Conservation (phyloP, 2,797 vertebrate genomes). For the Sphenopsis melanotis region DNA sequence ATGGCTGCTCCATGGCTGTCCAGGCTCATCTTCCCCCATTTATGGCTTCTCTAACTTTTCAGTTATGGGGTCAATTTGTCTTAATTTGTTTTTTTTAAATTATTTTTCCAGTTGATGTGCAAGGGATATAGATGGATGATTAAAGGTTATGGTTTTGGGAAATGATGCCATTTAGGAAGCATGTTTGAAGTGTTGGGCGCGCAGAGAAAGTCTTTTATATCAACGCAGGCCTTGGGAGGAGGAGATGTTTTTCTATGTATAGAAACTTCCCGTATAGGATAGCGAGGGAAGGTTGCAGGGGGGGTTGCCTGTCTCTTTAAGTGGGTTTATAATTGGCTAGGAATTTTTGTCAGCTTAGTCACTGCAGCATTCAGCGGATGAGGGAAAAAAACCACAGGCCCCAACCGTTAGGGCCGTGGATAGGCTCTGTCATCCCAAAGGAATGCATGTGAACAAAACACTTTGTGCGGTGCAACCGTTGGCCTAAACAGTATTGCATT, state of each 20-base stretch:
- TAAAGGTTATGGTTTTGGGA: constrained; percentile 19
- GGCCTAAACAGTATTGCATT: constrained; percentile 76
- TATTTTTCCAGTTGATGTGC: neutral
- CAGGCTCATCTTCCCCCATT: neutral
- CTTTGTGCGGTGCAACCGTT: constrained; percentile 71
- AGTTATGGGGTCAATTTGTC: neutral
- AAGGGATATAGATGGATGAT: neutral
- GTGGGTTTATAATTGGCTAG: constrained; percentile 80
- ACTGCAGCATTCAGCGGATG: constrained; percentile 79
- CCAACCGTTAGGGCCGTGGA: constrained; percentile 72
- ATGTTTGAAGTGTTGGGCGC: neutral
- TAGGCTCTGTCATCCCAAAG: constrained; percentile 80
- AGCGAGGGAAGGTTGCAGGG: constrained; percentile 43
- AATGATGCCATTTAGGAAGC: constrained; percentile 53
- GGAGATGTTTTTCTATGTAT: constrained; percentile 63
- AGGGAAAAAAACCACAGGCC: constrained; percentile 76
- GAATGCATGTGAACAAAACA: constrained; percentile 79
- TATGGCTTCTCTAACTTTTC: neutral
- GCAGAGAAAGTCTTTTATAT: constrained; percentile 32
- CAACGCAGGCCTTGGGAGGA: constrained; percentile 4
- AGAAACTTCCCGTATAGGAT: constrained; percentile 65
- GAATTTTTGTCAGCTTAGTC: constrained; percentile 88
- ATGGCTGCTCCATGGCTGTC: neutral
- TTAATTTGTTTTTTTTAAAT: neutral
- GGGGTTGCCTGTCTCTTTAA: constrained; percentile 77